Conservation (phyloP, 1,140 invertebrate genomes). For the Nilaparvata lugens region DNA sequence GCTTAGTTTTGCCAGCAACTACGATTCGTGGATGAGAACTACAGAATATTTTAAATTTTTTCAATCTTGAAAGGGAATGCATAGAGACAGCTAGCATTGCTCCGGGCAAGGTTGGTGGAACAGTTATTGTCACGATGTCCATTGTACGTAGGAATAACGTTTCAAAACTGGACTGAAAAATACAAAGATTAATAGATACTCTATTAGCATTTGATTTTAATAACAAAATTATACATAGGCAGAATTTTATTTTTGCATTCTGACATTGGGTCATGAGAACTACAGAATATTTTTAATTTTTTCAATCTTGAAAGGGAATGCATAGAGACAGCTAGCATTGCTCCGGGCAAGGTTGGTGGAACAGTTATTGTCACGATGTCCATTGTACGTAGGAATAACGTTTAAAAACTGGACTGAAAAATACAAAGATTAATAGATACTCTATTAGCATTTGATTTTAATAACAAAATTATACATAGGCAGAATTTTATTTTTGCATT, state of each 20-base stretch:
- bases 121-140: conserved; percentile 88
- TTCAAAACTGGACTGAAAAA: conserved; percentile 31
- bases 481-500: too few species aligned
- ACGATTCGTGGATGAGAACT: conserved; percentile 83
- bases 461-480: too few species aligned
- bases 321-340: conserved; percentile 80
- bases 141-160: conserved; percentile 52
- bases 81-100: conserved; percentile 84
- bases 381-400: conserved; percentile 50
- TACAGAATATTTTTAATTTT: conserved; percentile 75
- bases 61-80: conserved; percentile 70
- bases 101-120: conserved; percentile 85
- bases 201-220: too few species aligned
- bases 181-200: background rate
- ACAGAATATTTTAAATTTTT: conserved; percentile 73
- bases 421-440: too few species aligned
- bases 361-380: conserved; percentile 92
- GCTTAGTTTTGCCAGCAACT: conserved; percentile 77
- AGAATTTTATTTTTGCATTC: too few species aligned
- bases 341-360: conserved; percentile 83
- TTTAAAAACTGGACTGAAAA: conserved; percentile 34
- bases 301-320: conserved; percentile 73
- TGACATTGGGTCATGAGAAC: too few species aligned
- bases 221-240: too few species aligned
- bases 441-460: too few species aligned